These are phyloP conservation scores for Python bivittatus DNA, from an alignment of 2,113 vertebrate species.

Conservation along the genomic window DNA sequence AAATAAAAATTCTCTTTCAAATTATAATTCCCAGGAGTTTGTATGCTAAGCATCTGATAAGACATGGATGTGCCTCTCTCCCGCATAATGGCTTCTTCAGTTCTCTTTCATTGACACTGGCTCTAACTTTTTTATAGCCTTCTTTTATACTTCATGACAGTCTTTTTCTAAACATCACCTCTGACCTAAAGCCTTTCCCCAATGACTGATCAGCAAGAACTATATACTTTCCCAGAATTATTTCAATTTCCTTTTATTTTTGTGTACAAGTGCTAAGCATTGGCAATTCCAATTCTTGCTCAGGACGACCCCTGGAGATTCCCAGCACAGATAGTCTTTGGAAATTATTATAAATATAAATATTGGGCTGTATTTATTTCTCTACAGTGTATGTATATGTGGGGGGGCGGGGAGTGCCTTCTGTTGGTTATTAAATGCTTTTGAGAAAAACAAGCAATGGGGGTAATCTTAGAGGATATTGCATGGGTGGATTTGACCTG, in stretches of 20 bases:
- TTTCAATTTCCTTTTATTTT: not conserved
- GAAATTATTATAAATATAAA: not conserved
- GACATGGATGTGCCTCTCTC: too few relatives aligned
- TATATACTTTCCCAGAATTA: not conserved
- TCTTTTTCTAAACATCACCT: not conserved
- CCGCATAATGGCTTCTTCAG: too few relatives aligned
- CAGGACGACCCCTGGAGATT: not conserved
- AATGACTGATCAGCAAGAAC: not conserved
- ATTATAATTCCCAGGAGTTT: too few relatives aligned
- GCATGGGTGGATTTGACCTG: not conserved
- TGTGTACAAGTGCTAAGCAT: not conserved
- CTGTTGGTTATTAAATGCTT: not conserved
- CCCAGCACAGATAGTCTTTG: not conserved
- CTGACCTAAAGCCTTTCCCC: not conserved
- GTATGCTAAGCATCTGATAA: too few relatives aligned
- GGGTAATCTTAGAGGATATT: fast-evolving
- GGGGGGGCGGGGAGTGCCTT: not conserved
- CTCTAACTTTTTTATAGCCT: too few relatives aligned
- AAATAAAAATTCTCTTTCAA: too few relatives aligned
- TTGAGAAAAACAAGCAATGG: not conserved
- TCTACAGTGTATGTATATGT: not conserved
- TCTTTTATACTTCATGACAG: too few relatives aligned
- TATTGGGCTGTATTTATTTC: not conserved
- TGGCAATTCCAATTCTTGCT: not conserved
- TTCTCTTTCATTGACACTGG: too few relatives aligned